A percentile compares a stretch with the other conserved stretches of the same genome.
Evolutionary conservation across 2,797 vertebrate genomes (phyloP).

Genomic region (Clarias fuscus): DNA sequence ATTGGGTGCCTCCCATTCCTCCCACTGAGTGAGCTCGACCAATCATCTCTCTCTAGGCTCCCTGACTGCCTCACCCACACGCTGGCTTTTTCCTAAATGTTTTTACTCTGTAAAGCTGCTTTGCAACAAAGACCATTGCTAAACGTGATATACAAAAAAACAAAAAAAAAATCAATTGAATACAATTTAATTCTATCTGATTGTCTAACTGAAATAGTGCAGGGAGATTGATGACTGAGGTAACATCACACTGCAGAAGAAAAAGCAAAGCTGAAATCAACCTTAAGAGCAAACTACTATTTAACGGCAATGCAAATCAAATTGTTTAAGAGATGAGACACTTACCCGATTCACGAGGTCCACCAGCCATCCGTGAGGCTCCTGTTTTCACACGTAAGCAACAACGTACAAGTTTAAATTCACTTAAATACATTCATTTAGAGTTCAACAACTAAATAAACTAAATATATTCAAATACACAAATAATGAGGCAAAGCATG

Average conservation of each 20-base stretch:
- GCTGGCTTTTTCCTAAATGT: no score
- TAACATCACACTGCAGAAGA: background rate
- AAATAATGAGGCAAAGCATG: background rate
- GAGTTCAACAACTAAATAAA: background rate
- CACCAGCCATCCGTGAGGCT: slow-evolving; percentile 99
- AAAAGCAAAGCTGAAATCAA: background rate
- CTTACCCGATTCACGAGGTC: slow-evolving; percentile 96
- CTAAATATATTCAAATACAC: background rate
- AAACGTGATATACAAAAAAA: no score
- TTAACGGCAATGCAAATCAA: background rate
- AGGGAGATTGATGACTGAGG: background rate
- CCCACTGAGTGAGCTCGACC: no score
- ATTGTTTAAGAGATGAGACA: background rate
- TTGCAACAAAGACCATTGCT: no score
- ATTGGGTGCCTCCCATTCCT: no score
- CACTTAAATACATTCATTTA: background rate
- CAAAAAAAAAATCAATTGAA: no score
- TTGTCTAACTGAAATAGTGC: background rate
- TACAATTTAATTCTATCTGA: background rate
- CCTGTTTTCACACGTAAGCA: slow-evolving; percentile 73
- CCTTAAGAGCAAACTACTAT: background rate
- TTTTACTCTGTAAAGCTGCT: no score
- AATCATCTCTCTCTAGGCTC: no score
- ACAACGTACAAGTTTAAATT: slow-evolving; percentile 52
- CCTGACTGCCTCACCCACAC: no score